Evolutionary conservation across 2,797 vertebrate species (phyloP), one percentile per base, ranked within the genome.

Genomic region (Sebastes umbrosus): DNA sequence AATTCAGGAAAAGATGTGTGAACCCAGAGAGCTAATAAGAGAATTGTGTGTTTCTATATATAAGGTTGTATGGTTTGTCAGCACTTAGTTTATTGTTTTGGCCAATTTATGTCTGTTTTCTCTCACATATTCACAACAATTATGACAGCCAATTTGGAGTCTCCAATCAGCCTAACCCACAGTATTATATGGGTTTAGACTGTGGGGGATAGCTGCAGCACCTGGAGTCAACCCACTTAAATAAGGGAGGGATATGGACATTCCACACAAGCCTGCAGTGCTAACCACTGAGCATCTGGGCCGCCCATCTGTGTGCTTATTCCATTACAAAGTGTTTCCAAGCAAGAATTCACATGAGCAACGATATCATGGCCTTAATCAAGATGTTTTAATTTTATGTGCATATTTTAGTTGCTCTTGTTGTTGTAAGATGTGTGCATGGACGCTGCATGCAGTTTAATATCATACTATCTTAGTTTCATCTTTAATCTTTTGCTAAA

Each of bases 231-330:
- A 82, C 43, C 24, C 11, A 24, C 60, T 78, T 36, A 60, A 81
- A 68, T 36, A 52, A 73, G 29, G 20, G 58, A n/a, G 43, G 18
- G 50, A 65, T 54, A 50, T 36, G 34, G 16, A 72, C 12, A 34
- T 46, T 69, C 64, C 10, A 62, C 18, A 59, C 12, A 8, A 70
- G 67, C 69, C 73, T 43, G 58, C 55, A 31, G 71, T 67, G 70
- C 60, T 75, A 34, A 58, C 63, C 20, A 22, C 84, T 39, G 69
- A 84, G 74, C 83, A 86, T 82, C 84, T 84, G 84, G 76, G 54
- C 77, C 29, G n/a, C 62, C 79, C 83, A 84, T 80, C 84, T 84
- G 78, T 71, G 64, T 65, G 54, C 9, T 73, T 63, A 34, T 63
- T 43, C 22, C 34, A 55, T 70, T 25, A 65, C 20, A 66, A 63